phyloP scores from a whole-genome alignment of 2,113 vertebrate species.

The Nibea coibor region DNA sequence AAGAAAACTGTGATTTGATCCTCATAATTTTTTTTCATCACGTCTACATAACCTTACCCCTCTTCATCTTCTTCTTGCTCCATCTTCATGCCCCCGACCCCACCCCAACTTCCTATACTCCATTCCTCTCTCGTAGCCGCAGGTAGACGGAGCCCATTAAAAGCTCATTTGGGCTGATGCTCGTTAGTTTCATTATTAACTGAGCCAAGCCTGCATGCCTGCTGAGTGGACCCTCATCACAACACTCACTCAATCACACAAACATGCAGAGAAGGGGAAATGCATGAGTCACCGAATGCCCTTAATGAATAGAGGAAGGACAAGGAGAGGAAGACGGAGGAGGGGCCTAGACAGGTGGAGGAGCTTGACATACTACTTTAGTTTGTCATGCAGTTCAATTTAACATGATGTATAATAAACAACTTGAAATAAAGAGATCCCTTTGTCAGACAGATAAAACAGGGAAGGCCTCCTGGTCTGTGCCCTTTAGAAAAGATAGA shows the following conservation, averaged over 20 bases:
- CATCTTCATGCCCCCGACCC: neutral
- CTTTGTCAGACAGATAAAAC: neutral
- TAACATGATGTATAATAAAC: neutral
- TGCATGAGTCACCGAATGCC: constrained; percentile 22
- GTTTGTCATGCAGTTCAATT: neutral
- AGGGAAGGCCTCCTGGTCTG: neutral
- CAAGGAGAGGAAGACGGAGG: neutral
- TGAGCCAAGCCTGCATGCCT: constrained; percentile 58
- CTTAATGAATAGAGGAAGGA: constrained; percentile 4
- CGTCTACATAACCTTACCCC: constrained; percentile 6
- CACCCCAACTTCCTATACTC: neutral
- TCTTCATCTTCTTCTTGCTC: constrained; percentile 7
- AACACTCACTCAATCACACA: constrained; percentile 61
- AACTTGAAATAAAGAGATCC: neutral
- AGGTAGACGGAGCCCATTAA: constrained; percentile 77
- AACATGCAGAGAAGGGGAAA: constrained; percentile 24
- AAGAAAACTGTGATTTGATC: neutral
- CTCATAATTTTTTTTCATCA: neutral
- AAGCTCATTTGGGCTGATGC: constrained; percentile 75
- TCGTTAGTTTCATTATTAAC: constrained; percentile 76
- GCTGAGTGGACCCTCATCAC: constrained; percentile 59
- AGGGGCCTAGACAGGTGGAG: neutral
- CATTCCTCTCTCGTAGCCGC: constrained; percentile 57
- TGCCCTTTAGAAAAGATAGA: constrained; percentile 19
- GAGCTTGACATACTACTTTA: neutral